Base-by-base conservation (phyloP, 2,113 vertebrate species). In the Plestiodon gilberti region DNA sequence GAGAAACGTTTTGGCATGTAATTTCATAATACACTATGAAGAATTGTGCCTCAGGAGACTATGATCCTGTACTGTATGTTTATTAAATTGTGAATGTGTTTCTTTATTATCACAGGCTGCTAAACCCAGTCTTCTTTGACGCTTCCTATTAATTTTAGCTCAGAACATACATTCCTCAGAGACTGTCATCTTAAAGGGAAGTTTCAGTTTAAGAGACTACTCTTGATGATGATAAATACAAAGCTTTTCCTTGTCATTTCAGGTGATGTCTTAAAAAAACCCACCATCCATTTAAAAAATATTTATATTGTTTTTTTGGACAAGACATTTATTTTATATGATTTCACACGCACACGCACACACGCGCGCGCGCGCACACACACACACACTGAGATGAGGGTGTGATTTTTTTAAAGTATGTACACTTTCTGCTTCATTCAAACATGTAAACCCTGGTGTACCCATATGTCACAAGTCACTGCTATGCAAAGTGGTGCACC, bases 161-260 rank as follows among this genome's bases (percentile, higher is more conserved):
- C 85, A 86, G 84, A 87, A 87, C 64, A 87, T 83, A 87, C 75
- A 71, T 89, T 85, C 82, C 75, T 80, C 61, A 62, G 74, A 81
- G 81, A 78, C 78, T 71, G 84, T 70, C 38, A 61, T 87, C 62
- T 57, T 69, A 23, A 80, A 83, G 57, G 67, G 43, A 87, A 48
- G 6, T 38, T 55, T 71, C 77, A 84, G 59, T 78, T 84, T 75
- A 78, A 70, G 84, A 79, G 73, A 61, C 86, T 74, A 69, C 84
- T 52, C 87, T 43, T 23, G 28, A 14, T 62, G 52, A 69, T 61
- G 75, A 78, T 48, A 48, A 48, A 75, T 78, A 38, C 9, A 77
- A 69, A 81, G 18, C n/a, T n/a, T 82, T 81, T 23, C 25, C 59
- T 76, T 28, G 30, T 38, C 23, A 20, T 70, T 35, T 13, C 33